Percentiles rank a stretch among this genome's conserved stretches.
Evolutionary conservation across 2,797 vertebrate genomes (phyloP).

Genomic region (Rhinophrynus dorsalis): DNA sequence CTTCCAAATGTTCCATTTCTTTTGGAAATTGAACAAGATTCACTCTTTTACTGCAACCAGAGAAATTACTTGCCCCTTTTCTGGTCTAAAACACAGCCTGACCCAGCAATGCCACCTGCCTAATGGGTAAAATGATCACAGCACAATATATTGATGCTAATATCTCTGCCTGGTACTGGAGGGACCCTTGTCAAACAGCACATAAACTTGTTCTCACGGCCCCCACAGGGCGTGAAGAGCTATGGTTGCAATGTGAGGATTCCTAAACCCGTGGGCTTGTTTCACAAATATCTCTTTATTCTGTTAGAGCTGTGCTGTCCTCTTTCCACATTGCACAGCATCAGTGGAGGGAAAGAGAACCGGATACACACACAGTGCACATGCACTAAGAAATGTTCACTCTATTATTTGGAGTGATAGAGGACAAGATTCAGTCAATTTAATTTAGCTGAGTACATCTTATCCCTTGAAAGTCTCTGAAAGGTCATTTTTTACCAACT

Average conservation of each 20-base stretch:
- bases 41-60: not conserved
- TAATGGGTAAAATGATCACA: not conserved
- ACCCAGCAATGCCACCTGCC: too few species aligned
- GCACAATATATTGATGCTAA: not conserved
- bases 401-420: too few species aligned
- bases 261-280: not conserved
- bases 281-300: constrained; percentile 6
- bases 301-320: not conserved
- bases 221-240: not conserved
- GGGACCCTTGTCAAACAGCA: not conserved
- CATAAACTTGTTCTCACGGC: not conserved
- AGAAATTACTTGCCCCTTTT: too few species aligned
- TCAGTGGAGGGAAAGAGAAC: not conserved
- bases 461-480: too few species aligned
- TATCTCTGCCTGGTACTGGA: not conserved
- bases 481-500: too few species aligned
- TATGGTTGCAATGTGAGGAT: constrained; percentile 2
- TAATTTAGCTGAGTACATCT: too few species aligned
- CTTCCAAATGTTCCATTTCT: too few species aligned
- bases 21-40: too few species aligned
- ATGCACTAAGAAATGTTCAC: not conserved
- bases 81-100: too few species aligned
- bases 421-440: too few species aligned
- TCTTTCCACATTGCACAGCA: not conserved
- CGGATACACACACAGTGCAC: not conserved